Evolutionary conservation across 1,140 invertebrate genomes (phyloP).

Genomic region (Drosophila hydei): DNA sequence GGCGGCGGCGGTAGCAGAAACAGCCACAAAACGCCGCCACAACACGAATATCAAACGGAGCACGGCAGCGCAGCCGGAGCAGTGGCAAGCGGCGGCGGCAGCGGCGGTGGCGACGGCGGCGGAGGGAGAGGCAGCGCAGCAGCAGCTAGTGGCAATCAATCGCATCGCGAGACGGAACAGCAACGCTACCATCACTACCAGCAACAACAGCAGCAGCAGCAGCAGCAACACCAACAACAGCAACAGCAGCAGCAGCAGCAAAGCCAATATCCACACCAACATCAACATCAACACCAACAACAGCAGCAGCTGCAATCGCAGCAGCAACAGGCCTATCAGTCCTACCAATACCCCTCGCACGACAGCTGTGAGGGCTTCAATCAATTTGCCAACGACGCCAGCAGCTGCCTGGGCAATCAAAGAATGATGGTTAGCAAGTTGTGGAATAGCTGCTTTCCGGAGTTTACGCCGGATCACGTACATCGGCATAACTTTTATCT

Average conservation of each 20-base stretch:
- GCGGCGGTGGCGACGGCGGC: constrained; percentile 52
- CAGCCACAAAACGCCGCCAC: constrained; percentile 83
- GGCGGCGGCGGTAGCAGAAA: constrained; percentile 69
- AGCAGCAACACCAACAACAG: constrained; percentile 44
- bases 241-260: constrained; percentile 31
- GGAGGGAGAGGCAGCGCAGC: constrained; percentile 64
- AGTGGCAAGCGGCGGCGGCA: constrained; percentile 53
- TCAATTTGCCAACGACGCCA: constrained; percentile 71
- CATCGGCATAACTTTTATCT: constrained; percentile 83
- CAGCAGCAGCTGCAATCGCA: constrained; percentile 55
- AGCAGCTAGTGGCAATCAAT: constrained; percentile 47
- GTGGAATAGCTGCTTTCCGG: constrained; percentile 83
- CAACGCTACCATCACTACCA: constrained; percentile 65
- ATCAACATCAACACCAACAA: constrained; percentile 46
- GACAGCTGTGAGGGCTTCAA: constrained; percentile 82
- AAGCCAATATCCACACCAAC: constrained; percentile 37
- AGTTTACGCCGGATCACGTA: constrained; percentile 82
- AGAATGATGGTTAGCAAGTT: constrained; percentile 84
- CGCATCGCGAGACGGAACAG: constrained; percentile 57
- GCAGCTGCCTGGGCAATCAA: constrained; percentile 72
- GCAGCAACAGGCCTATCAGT: constrained; percentile 65
- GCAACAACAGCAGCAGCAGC: constrained; percentile 38
- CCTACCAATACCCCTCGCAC: constrained; percentile 74
- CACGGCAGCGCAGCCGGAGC: constrained; percentile 71
- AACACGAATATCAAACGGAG: constrained; percentile 77